A percentile compares a stretch with the other conserved stretches of the same genome.
These are phyloP conservation scores for Brenthis ino DNA, from an alignment of 2,888 invertebrate genomes.

Conservation along the genomic window DNA sequence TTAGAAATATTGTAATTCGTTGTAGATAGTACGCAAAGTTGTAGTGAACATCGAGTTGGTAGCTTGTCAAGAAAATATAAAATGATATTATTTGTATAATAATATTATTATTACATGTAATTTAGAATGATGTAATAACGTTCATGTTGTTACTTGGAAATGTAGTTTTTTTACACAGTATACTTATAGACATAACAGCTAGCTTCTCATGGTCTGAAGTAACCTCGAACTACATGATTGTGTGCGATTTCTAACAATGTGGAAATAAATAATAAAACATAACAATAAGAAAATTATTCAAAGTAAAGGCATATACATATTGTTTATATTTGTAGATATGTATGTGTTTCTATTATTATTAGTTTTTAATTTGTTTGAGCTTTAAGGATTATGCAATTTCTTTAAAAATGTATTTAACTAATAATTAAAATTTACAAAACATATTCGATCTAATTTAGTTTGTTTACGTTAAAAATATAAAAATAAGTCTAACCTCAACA, in stretches of 20 bases:
- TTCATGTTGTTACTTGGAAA: constrained; percentile 24
- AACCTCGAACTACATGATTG: constrained; percentile 27
- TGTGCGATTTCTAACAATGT: constrained; percentile 23
- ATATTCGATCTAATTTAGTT: too few relatives aligned
- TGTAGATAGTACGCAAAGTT: background rate
- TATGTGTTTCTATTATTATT: background rate
- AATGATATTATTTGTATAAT: constrained; percentile 4
- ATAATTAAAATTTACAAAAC: too few relatives aligned
- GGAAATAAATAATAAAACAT: constrained; percentile 20
- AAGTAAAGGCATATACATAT: background rate
- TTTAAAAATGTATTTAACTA: too few relatives aligned
- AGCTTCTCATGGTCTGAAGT: constrained; percentile 30
- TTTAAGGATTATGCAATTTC: too few relatives aligned
- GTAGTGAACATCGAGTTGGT: background rate
- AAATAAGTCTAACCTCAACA: too few relatives aligned
- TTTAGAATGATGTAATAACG: constrained; percentile 25
- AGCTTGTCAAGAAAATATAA: constrained; percentile 4
- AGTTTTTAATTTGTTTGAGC: too few relatives aligned
- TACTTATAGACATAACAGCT: constrained; percentile 19
- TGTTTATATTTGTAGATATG: background rate
- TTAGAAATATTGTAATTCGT: background rate
- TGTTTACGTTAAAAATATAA: too few relatives aligned
- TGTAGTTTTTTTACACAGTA: constrained; percentile 23
- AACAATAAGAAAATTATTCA: constrained; percentile 3
- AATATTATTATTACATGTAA: constrained; percentile 17